Percentiles rank a stretch among this genome's conserved stretches.
phyloP scores from a whole-genome alignment of 2,113 vertebrate species.

The Periophthalmus modestus region DNA sequence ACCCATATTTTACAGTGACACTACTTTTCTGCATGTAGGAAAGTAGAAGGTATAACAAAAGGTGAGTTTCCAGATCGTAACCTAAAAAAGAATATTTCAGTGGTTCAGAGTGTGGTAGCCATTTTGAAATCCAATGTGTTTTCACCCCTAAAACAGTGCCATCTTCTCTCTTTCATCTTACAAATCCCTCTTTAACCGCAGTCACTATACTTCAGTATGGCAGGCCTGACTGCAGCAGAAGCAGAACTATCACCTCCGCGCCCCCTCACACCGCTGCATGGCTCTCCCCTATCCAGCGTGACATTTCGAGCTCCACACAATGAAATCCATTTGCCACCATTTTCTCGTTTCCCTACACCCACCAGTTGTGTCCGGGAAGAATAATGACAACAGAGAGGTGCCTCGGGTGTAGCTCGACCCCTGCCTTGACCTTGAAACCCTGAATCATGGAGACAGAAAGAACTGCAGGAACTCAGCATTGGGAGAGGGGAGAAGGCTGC shows the following conservation, averaged over 20 bases:
- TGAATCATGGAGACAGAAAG: slow-evolving; percentile 15
- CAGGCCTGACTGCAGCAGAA: slow-evolving; percentile 25
- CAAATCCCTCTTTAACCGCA: slow-evolving; percentile 26
- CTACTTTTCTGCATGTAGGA: neutral
- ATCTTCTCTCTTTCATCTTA: slow-evolving; percentile 10
- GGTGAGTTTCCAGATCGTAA: neutral
- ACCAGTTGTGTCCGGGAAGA: slow-evolving; percentile 14
- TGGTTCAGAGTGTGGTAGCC: neutral
- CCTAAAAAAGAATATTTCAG: neutral
- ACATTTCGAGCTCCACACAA: slow-evolving; percentile 31
- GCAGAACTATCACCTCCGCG: slow-evolving; percentile 34
- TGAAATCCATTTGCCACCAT: slow-evolving; percentile 7
- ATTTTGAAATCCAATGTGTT: neutral
- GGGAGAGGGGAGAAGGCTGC: neutral
- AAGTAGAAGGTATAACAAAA: neutral
- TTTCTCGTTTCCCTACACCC: slow-evolving; percentile 33
- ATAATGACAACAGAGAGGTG: slow-evolving; percentile 31
- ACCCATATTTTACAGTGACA: neutral
- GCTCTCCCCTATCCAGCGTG: slow-evolving; percentile 39
- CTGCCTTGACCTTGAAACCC: slow-evolving; percentile 45
- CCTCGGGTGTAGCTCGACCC: slow-evolving; percentile 26
- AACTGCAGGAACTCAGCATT: neutral
- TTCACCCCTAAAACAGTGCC: neutral
- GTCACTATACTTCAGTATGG: slow-evolving; percentile 26
- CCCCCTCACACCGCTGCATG: slow-evolving; percentile 3